These are phyloP conservation scores for Chiloscyllium punctatum DNA, from an alignment of 2,797 vertebrate species.

Conservation along the genomic window DNA sequence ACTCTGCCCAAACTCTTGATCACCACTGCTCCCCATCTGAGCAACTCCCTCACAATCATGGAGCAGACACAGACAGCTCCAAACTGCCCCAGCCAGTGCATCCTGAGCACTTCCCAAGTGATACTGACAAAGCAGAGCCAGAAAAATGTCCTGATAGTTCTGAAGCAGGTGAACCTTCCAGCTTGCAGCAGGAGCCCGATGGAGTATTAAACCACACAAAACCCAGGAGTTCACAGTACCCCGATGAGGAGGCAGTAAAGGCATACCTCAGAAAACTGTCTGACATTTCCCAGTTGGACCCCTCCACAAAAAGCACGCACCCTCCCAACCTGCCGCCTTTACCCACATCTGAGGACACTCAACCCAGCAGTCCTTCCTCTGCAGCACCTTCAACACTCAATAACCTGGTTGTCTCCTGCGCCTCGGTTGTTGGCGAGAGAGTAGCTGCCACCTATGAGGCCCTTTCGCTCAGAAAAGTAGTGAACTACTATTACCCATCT, in stretches of 20 bases:
- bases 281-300: conserved; percentile 57
- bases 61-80: background rate
- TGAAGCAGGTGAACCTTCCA: background rate
- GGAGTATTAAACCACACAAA: background rate
- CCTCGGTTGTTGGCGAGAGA: conserved; percentile 82
- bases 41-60: background rate
- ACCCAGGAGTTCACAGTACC: conserved; percentile 53
- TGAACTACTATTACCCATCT: conserved; percentile 75
- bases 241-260: conserved; percentile 68
- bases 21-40: background rate
- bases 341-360: conserved; percentile 50
- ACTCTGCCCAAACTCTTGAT: too few species aligned
- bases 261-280: conserved; percentile 67
- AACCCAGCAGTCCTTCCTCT: conserved; percentile 56
- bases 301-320: conserved; percentile 45
- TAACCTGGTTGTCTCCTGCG: conserved; percentile 85
- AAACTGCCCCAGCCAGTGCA: background rate
- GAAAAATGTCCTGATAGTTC: conserved; percentile 38
- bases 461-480: conserved; percentile 85
- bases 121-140: background rate
- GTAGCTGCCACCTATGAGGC: conserved; percentile 91
- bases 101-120: too few species aligned
- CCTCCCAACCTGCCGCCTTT: conserved; percentile 60
- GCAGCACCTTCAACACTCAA: conserved; percentile 73
- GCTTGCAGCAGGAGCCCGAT: conserved; percentile 3